phyloP scores from a whole-genome alignment of 2,113 vertebrate genomes.

The Thomomys bottae region DNA sequence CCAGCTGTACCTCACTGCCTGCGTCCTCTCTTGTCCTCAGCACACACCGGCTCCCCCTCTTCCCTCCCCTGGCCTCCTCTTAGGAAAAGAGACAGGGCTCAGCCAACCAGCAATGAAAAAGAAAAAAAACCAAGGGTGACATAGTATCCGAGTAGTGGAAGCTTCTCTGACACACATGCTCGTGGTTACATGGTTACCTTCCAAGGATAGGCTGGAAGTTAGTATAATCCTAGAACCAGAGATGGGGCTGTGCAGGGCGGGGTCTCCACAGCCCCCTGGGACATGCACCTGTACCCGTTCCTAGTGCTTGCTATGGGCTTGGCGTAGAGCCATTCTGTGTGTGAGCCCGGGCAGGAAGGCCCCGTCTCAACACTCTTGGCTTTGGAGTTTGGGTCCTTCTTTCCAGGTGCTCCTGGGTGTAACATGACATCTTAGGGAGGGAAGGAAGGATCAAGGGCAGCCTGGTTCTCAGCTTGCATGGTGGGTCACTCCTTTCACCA shows the following conservation, averaged over 20 bases:
- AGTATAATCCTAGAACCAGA: constrained; percentile 9
- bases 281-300: no score
- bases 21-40: fast-evolving
- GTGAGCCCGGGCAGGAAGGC: fast-evolving
- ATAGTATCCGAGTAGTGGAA: constrained; percentile 56
- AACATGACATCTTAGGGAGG: background rate
- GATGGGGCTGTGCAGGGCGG: background rate
- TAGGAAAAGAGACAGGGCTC: constrained; percentile 27
- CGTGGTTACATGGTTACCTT: constrained; percentile 10
- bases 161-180: constrained; percentile 35
- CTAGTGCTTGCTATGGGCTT: fast-evolving
- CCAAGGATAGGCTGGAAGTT: background rate
- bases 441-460: background rate
- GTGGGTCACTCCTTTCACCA: background rate
- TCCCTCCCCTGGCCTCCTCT: background rate
- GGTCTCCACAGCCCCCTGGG: background rate
- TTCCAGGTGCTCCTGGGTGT: background rate
- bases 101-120: background rate
- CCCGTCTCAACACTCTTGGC: background rate
- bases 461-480: no score
- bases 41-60: background rate
- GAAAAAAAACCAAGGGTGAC: constrained; percentile 41
- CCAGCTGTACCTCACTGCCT: background rate
- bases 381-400: background rate
- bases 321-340: background rate